These are phyloP conservation scores for Rynchops niger DNA, from an alignment of 2,113 vertebrate genomes.

Conservation along the genomic window DNA sequence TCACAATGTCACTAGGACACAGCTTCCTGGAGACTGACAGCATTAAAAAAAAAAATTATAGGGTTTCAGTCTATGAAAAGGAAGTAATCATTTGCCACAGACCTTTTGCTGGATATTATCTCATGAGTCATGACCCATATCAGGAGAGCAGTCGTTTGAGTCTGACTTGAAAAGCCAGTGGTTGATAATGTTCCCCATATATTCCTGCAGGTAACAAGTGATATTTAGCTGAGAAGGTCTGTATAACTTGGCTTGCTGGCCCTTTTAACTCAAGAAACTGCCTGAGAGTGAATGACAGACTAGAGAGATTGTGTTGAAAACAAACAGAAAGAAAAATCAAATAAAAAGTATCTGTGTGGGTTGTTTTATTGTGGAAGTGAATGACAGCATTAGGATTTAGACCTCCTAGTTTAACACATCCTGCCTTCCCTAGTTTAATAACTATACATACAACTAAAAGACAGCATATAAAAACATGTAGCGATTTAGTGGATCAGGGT, in stretches of 20 bases:
- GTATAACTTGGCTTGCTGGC: neutral
- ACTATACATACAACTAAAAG: conserved; percentile 55
- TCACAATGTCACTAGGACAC: neutral
- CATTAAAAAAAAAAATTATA: conserved; percentile 41
- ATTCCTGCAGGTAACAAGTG: conserved; percentile 69
- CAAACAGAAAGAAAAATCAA: conserved; percentile 44
- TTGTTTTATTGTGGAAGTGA: conserved; percentile 55
- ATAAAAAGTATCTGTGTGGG: conserved; percentile 36
- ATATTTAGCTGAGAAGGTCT: conserved; percentile 64
- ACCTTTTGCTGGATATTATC: conserved; percentile 62
- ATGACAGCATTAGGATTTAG: conserved; percentile 62
- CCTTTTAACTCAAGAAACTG: conserved; percentile 41
- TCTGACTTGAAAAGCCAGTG: conserved; percentile 46
- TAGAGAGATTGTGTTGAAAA: conserved; percentile 68
- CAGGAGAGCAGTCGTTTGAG: conserved; percentile 6
- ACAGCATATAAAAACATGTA: conserved; percentile 60
- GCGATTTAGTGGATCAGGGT: conserved; percentile 53
- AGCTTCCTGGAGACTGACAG: conserved; percentile 11
- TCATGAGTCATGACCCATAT: conserved; percentile 58
- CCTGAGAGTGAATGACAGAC: conserved; percentile 29
- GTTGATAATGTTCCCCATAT: conserved; percentile 35
- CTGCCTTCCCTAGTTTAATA: conserved; percentile 56
- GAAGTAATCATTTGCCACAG: conserved; percentile 48
- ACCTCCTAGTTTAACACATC: conserved; percentile 51
- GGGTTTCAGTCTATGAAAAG: conserved; percentile 34